phyloP scores from a whole-genome alignment of 2,113 vertebrate species.

The Spilogale gracilis region DNA sequence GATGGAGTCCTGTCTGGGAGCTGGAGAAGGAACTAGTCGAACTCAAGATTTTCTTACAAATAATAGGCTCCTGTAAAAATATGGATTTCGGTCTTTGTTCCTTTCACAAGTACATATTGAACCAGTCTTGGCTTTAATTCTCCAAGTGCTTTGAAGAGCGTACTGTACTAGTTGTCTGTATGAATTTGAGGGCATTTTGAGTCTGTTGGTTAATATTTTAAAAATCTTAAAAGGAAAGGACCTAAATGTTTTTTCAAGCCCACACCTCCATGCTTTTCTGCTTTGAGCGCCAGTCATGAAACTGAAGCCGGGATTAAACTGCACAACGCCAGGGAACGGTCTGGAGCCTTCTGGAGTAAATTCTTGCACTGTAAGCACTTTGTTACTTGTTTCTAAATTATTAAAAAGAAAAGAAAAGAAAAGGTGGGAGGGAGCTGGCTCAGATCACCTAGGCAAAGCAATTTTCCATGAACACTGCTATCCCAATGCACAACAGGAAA shows the following conservation, averaged over 20 bases:
- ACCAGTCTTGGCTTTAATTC: background rate
- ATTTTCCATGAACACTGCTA: constrained; percentile 47
- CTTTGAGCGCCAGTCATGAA: constrained; percentile 54
- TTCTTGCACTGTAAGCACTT: constrained; percentile 57
- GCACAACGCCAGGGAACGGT: background rate
- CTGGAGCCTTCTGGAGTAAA: constrained; percentile 60
- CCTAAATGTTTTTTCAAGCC: constrained; percentile 57
- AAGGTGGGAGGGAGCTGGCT: constrained; percentile 14
- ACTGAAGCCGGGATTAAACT: constrained; percentile 52
- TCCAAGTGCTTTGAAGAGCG: background rate
- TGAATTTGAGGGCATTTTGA: constrained; percentile 22
- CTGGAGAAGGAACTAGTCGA: background rate
- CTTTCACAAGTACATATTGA: constrained; percentile 14
- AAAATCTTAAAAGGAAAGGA: constrained; percentile 57
- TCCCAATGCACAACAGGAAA: constrained; percentile 62
- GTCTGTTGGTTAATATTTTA: constrained; percentile 41
- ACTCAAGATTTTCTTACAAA: background rate
- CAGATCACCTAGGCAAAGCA: constrained; percentile 8
- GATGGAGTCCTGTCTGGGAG: background rate
- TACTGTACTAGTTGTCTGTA: background rate
- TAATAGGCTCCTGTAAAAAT: background rate
- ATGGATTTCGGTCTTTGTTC: constrained; percentile 10
- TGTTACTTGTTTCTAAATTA: constrained; percentile 57
- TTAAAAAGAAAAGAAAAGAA: background rate
- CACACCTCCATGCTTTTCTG: background rate